Evolutionary conservation across 2,113 vertebrate species (phyloP).

Genomic region (Anarrhichthys ocellatus): DNA sequence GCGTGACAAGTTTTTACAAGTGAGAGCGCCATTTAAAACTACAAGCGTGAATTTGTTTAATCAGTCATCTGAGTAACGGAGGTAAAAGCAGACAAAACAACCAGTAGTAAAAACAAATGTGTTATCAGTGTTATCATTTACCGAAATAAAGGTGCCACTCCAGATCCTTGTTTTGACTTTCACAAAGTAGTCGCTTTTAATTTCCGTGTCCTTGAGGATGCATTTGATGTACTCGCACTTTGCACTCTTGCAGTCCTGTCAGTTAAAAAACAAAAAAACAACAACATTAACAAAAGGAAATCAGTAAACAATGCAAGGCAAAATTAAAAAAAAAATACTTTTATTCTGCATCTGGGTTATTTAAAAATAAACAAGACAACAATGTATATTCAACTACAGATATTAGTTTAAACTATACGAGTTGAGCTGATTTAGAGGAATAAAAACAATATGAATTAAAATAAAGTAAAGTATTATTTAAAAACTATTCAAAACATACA

Average conservation of each 20-base stretch:
- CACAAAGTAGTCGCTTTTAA: constrained; percentile 86
- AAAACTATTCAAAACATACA: not conserved
- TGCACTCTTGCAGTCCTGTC: constrained; percentile 87
- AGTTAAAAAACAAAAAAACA: constrained; percentile 18
- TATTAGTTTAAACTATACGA: not conserved
- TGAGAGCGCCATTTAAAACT: not conserved
- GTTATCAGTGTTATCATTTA: constrained; percentile 74
- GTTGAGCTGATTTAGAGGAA: not conserved
- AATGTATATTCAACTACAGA: not conserved
- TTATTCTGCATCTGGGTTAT: not conserved
- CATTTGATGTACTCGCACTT: constrained; percentile 87
- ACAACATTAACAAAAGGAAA: not conserved
- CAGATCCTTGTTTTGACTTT: constrained; percentile 91
- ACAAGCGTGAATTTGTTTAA: not conserved
- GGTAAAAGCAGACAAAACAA: not conserved
- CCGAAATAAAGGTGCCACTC: constrained; percentile 89
- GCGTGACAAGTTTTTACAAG: not conserved
- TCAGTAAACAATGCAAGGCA: not conserved
- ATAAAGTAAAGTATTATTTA: not conserved
- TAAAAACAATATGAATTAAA: not conserved
- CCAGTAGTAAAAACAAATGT: not conserved
- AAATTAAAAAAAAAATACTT: not conserved
- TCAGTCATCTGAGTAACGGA: not conserved
- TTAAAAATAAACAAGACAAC: not conserved
- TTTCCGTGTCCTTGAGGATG: constrained; percentile 83